phyloP scores from a whole-genome alignment of 2,888 invertebrate genomes.

The Cenopis cana region DNA sequence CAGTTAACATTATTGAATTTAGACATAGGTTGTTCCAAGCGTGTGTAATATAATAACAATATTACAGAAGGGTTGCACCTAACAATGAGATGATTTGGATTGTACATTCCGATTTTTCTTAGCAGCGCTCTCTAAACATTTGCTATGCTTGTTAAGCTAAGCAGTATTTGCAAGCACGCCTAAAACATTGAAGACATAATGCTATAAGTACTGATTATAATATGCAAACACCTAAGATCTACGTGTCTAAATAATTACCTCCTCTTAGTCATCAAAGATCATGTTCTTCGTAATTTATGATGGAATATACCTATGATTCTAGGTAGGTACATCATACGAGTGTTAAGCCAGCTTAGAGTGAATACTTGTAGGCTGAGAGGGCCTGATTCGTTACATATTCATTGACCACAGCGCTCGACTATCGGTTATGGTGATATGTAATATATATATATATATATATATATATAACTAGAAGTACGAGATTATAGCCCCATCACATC shows the following conservation, averaged over 20 bases:
- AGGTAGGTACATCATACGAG: not conserved
- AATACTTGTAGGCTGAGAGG: not conserved
- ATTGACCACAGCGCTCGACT: not conserved
- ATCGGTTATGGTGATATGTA: not conserved
- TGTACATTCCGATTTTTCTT: not conserved
- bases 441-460: not conserved
- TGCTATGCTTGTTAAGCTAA: not conserved
- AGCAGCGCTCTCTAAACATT: not conserved
- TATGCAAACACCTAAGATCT: not conserved
- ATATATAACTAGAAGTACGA: not conserved
- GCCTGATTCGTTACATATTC: conserved; percentile 25
- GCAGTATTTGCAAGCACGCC: not conserved
- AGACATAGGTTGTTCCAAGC: no score
- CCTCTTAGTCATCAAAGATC: conserved; percentile 7
- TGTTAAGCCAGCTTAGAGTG: conserved; percentile 6
- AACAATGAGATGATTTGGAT: no score
- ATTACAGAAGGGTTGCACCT: no score
- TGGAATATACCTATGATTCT: conserved; percentile 1
- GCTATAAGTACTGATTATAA: not conserved
- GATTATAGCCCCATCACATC: no score
- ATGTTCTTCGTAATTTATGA: conserved; percentile 8
- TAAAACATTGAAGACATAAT: not conserved
- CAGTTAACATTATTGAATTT: no score
- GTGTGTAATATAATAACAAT: no score
- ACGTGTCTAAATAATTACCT: conserved; percentile 13